Evolutionary conservation across 2,888 invertebrate species (phyloP).

Genomic region (Megalurothrips usitatus): DNA sequence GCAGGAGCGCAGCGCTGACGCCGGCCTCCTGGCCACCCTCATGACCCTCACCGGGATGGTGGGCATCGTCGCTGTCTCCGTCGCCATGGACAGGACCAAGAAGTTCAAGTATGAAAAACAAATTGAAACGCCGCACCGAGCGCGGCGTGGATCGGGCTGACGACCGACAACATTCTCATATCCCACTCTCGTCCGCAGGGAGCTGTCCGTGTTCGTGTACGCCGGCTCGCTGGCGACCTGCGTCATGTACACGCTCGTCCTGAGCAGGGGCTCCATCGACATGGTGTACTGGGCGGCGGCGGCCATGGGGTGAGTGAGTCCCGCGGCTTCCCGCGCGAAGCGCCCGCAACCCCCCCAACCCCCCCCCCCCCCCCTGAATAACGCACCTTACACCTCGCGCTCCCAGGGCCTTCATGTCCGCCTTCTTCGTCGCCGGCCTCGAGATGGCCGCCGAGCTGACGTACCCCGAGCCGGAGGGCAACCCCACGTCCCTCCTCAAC

Average conservation of each 20-base stretch:
- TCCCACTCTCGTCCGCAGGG: not conserved
- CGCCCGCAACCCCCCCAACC: too few relatives aligned
- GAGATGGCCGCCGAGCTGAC: constrained; percentile 39
- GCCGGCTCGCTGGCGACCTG: constrained; percentile 11
- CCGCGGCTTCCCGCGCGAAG: not conserved
- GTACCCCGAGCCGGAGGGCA: constrained; percentile 38
- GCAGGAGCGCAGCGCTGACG: not conserved
- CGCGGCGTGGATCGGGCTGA: too few relatives aligned
- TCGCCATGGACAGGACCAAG: not conserved
- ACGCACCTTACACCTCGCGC: not conserved
- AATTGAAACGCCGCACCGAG: too few relatives aligned
- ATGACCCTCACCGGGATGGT: constrained; percentile 1
- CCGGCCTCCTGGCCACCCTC: constrained; percentile 5
- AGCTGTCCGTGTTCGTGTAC: constrained; percentile 12
- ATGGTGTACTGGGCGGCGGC: not conserved
- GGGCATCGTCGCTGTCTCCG: not conserved
- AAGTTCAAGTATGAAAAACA: not conserved
- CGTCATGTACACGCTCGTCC: not conserved
- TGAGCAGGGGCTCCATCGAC: constrained; percentile 1
- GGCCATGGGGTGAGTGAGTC: not conserved
- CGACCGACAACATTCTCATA: too few relatives aligned
- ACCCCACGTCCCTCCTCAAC: constrained; percentile 32
- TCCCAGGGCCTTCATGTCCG: constrained; percentile 37
- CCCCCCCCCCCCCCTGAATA: not conserved
- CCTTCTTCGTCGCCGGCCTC: constrained; percentile 37